These are phyloP conservation scores for Cotesia vestalis DNA, from an alignment of 1,140 invertebrate genomes.

Conservation along the genomic window DNA sequence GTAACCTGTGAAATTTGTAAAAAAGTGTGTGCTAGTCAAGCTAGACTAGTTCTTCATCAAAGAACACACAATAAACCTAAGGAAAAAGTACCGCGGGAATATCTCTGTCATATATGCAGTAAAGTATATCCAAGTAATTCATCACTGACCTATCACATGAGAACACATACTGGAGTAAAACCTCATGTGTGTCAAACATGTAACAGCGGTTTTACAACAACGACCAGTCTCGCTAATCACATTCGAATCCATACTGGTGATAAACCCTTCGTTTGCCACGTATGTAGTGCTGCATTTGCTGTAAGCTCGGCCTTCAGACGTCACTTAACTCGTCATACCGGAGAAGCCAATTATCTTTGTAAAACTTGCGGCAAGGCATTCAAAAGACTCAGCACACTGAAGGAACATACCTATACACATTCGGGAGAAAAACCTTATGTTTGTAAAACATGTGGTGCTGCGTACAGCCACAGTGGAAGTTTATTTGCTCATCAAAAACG, in stretches of 20 bases:
- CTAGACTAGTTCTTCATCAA: constrained; percentile 59
- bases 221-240: constrained; percentile 62
- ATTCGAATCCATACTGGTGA: constrained; percentile 64
- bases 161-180: constrained; percentile 64
- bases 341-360: constrained; percentile 70
- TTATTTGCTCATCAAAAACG: constrained; percentile 66
- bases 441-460: constrained; percentile 68
- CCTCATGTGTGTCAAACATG: constrained; percentile 65
- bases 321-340: constrained; percentile 71
- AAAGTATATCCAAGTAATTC: constrained; percentile 66
- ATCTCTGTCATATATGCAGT: constrained; percentile 63
- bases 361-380: constrained; percentile 73
- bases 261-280: constrained; percentile 63
- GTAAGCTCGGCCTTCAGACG: constrained; percentile 62
- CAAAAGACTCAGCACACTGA: constrained; percentile 69
- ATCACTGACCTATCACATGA: constrained; percentile 64
- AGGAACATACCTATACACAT: constrained; percentile 69
- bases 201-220: constrained; percentile 64
- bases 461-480: constrained; percentile 64
- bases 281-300: constrained; percentile 64
- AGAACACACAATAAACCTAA: constrained; percentile 63
- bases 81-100: constrained; percentile 62
- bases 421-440: constrained; percentile 69
- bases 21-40: constrained; percentile 62
- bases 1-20: constrained; percentile 62